Conservation (phyloP, 1,140 invertebrate genomes). For the Helicorthomorpha holstii region DNA sequence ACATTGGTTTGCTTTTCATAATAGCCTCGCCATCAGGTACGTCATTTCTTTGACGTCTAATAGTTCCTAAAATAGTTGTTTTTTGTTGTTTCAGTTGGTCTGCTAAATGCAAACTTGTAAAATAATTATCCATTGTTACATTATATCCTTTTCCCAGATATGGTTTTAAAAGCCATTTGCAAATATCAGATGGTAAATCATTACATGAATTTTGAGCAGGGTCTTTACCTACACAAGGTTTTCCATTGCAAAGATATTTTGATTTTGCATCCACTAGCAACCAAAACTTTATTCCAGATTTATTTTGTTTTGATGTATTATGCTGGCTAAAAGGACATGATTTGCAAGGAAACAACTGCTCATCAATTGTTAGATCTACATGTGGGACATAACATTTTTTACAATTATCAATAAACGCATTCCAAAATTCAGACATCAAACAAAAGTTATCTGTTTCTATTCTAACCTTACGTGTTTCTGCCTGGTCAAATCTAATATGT, state of each 20-base stretch:
- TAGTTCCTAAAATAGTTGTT: not conserved
- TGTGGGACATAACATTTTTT: slow-evolving; percentile 6
- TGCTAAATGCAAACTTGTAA: not conserved
- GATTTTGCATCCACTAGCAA: slow-evolving; percentile 3
- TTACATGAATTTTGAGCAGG: not conserved
- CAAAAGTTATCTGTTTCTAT: slow-evolving; percentile 6
- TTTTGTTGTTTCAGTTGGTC: not conserved
- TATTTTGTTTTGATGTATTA: slow-evolving; percentile 2
- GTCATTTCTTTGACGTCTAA: not conserved
- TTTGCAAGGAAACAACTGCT: slow-evolving; percentile 6
- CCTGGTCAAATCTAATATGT: slow-evolving; percentile 5
- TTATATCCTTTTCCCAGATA: not conserved
- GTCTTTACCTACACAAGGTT: not conserved
- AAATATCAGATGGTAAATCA: not conserved
- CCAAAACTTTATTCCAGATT: slow-evolving; percentile 4
- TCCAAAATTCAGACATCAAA: not conserved
- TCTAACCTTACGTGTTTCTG: not conserved
- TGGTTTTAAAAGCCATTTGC: not conserved
- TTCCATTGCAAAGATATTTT: not conserved
- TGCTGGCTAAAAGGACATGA: slow-evolving; percentile 2
- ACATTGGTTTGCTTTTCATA: not conserved
- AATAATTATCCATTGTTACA: not conserved
- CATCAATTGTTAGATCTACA: slow-evolving; percentile 4
- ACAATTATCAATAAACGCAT: slow-evolving; percentile 6
- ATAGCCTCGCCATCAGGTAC: not conserved